These are phyloP conservation scores for Ornithorhynchus anatinus DNA, from an alignment of 2,113 vertebrate species.

Conservation along the genomic window DNA sequence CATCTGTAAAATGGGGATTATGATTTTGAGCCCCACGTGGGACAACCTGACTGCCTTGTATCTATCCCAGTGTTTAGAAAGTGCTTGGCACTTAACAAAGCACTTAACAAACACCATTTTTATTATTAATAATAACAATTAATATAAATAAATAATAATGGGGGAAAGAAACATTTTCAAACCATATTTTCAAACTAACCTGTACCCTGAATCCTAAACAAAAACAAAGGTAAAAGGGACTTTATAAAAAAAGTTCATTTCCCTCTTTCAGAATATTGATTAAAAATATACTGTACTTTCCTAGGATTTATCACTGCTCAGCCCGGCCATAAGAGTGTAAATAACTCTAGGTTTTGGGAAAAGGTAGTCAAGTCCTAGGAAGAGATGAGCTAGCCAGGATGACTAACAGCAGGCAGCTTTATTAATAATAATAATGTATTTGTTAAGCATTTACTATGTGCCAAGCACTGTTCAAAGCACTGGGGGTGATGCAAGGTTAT, in stretches of 20 bases:
- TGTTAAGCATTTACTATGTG: too few relatives aligned
- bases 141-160: background rate
- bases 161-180: background rate
- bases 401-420: constrained; percentile 78
- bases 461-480: too few relatives aligned
- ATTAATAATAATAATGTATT: too few relatives aligned
- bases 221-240: background rate
- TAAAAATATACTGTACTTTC: constrained; percentile 78
- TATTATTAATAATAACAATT: background rate
- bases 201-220: background rate
- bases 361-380: constrained; percentile 86
- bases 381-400: constrained; percentile 87
- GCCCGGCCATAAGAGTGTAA: constrained; percentile 89
- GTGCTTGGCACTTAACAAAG: too few relatives aligned
- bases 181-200: fast-evolving
- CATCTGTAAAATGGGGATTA: too few relatives aligned
- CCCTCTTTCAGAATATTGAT: constrained; percentile 34
- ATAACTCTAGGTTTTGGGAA: constrained; percentile 88
- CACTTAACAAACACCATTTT: background rate
- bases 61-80: too few relatives aligned
- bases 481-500: too few relatives aligned
- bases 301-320: constrained; percentile 87
- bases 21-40: too few relatives aligned
- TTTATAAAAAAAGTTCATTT: constrained; percentile 11
- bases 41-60: too few relatives aligned